Evolutionary conservation across 2,888 invertebrate genomes (phyloP).

Genomic region (Cotesia congregata): DNA sequence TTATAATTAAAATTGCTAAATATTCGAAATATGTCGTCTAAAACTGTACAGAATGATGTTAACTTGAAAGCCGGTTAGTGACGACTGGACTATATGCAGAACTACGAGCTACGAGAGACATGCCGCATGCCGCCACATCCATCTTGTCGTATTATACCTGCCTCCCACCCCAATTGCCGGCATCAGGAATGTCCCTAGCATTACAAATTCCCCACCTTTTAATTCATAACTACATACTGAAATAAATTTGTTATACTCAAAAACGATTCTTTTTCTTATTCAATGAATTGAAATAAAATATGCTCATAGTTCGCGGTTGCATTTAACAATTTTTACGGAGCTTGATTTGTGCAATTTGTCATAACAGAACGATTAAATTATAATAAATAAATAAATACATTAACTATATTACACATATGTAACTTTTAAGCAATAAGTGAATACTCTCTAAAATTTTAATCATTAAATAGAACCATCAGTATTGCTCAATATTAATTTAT

Average conservation of each 20-base stretch:
- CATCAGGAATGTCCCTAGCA: constrained; percentile 47
- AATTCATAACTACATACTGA: background rate
- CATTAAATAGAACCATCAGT: too few species aligned
- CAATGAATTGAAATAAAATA: too few species aligned
- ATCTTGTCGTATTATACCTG: constrained; percentile 61
- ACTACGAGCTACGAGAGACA: constrained; percentile 31
- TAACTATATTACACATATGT: too few species aligned
- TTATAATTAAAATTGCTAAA: background rate
- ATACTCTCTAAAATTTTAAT: too few species aligned
- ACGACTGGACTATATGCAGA: constrained; percentile 59
- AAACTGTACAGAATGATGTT: constrained; percentile 49
- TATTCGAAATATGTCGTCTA: constrained; percentile 38
- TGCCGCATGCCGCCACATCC: constrained; percentile 56
- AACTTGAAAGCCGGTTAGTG: constrained; percentile 62
- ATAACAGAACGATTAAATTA: too few species aligned
- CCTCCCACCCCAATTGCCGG: constrained; percentile 53
- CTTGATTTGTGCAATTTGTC: too few species aligned
- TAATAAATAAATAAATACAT: too few species aligned
- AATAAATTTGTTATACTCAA: background rate
- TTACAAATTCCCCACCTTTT: background rate
- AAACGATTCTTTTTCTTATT: background rate
- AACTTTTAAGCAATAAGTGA: too few species aligned
- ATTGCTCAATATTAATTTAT: too few species aligned
- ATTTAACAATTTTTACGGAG: too few species aligned
- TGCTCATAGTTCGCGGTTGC: too few species aligned